Conservation (phyloP, 2,113 vertebrate genomes). For the Dromiciops gliroides region DNA sequence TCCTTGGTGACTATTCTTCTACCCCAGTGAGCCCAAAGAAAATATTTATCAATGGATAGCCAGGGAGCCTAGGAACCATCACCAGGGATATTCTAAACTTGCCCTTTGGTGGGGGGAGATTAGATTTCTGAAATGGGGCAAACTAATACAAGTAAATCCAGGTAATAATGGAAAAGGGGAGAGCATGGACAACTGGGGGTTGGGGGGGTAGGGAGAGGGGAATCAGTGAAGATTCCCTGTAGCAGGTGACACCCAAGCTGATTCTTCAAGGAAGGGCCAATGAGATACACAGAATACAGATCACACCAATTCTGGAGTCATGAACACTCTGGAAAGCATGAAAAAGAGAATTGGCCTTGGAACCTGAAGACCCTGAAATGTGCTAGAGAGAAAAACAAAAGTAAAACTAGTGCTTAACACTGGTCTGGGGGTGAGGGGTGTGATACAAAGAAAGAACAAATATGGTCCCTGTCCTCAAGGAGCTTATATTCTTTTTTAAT, state of each 20-base stretch:
- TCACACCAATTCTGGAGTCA: neutral
- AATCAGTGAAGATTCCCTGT: neutral
- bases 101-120: neutral
- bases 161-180: neutral
- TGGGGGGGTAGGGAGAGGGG: neutral
- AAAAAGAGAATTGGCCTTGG: neutral
- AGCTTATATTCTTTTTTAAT: neutral
- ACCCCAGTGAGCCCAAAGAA: neutral
- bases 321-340: neutral
- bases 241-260: neutral
- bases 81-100: neutral
- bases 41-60: neutral
- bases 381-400: neutral
- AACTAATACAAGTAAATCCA: neutral
- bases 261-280: neutral
- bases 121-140: neutral
- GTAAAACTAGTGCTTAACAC: neutral
- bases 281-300: neutral
- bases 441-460: neutral
- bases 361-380: neutral
- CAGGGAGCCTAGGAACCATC: neutral
- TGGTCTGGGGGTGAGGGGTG: too few relatives aligned
- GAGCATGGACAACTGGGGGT: neutral
- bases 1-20: neutral
- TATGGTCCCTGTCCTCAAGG: neutral